These are phyloP conservation scores for Tenodera sinensis DNA, from an alignment of 2,888 invertebrate genomes.

Conservation along the genomic window DNA sequence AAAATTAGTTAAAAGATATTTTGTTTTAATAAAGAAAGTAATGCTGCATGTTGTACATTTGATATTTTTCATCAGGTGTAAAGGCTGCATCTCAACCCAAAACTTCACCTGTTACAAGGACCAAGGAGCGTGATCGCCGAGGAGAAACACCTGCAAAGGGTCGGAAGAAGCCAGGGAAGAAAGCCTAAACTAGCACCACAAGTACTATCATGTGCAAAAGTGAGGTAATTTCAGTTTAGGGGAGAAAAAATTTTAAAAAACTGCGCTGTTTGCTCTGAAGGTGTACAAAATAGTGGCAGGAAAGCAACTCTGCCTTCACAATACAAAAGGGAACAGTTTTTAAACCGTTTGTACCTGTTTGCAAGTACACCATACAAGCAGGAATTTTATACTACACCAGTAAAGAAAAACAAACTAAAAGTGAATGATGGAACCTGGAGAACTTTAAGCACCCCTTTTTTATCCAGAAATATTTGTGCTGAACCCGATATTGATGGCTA, in stretches of 20 bases:
- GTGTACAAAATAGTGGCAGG: constrained; percentile 4
- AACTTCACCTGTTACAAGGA: constrained; percentile 25
- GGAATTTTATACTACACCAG: constrained; percentile 27
- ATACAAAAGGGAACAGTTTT: constrained; percentile 22
- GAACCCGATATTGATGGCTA: constrained; percentile 17
- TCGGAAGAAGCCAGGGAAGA: constrained; percentile 33
- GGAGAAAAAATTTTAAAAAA: not conserved
- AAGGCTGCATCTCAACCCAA: constrained; percentile 24
- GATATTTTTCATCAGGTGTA: constrained; percentile 16
- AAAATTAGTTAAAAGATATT: not conserved
- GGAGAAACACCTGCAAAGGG: constrained; percentile 22
- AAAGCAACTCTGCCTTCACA: constrained; percentile 21
- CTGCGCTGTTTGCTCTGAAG: not conserved
- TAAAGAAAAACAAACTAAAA: constrained; percentile 7
- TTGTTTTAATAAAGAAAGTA: not conserved
- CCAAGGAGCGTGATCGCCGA: constrained; percentile 29
- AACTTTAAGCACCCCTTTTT: constrained; percentile 23
- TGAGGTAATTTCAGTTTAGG: not conserved
- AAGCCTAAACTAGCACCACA: constrained; percentile 26
- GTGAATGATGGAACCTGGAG: constrained; percentile 22
- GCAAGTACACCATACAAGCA: constrained; percentile 14
- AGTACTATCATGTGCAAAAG: not conserved
- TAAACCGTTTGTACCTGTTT: constrained; percentile 22
- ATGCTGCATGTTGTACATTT: not conserved
- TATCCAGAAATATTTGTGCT: constrained; percentile 20